Conservation (phyloP, 2,113 vertebrate species). For the Pristiophorus japonicus region DNA sequence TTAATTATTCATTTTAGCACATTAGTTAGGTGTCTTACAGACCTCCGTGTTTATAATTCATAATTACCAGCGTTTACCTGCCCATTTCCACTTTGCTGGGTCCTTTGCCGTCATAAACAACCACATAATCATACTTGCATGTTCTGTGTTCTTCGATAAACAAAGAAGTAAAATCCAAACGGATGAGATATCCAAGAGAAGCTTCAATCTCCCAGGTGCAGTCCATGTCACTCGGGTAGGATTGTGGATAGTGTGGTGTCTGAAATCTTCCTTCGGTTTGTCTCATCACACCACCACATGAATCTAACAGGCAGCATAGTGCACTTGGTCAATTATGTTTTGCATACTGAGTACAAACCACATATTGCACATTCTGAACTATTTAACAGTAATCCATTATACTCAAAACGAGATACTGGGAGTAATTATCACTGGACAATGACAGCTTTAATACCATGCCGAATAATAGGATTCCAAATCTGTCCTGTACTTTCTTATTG, state of each 20-base stretch:
- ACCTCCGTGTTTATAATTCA: neutral
- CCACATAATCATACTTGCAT: constrained; percentile 44
- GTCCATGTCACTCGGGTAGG: constrained; percentile 44
- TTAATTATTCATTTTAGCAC: neutral
- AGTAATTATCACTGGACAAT: constrained; percentile 14
- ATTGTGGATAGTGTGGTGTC: constrained; percentile 44
- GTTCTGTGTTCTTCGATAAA: constrained; percentile 41
- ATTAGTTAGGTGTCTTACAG: neutral
- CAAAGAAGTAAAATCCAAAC: constrained; percentile 40
- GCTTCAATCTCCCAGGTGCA: constrained; percentile 43
- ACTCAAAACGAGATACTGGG: neutral
- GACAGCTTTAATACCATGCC: neutral
- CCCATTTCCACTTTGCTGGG: constrained; percentile 36
- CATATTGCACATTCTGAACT: neutral
- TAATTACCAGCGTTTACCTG: constrained; percentile 39
- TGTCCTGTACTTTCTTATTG: neutral
- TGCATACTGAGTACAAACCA: neutral
- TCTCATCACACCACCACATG: constrained; percentile 41
- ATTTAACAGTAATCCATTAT: neutral
- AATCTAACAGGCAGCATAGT: constrained; percentile 31
- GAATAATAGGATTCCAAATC: neutral
- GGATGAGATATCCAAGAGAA: constrained; percentile 36
- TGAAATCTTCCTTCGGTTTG: constrained; percentile 39
- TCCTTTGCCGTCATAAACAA: constrained; percentile 42
- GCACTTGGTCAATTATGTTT: neutral